Evolutionary conservation across 2,113 vertebrate species (phyloP), one percentile per base, ranked within the genome.

Genomic region (Pseudorhombus dupliciocellatus): DNA sequence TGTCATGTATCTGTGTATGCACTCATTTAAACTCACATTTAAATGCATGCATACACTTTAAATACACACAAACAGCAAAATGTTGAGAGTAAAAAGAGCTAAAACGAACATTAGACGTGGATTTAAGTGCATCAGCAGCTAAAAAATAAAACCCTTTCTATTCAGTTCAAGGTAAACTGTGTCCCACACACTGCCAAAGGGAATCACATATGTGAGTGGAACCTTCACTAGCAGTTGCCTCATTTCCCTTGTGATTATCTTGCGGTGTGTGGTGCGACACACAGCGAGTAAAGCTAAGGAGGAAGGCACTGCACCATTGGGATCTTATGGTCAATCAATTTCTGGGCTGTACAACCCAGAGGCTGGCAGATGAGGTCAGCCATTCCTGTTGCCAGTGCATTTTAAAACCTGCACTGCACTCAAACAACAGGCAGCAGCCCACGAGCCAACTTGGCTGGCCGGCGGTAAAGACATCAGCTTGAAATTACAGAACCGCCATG

Each of bases 401-500:
- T 73, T 76, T 22, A 66, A 79, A 83, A 59, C 74, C 77, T 61
- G 56, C 77, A 71, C 50, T 61, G 50, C 70, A 34, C 64, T 26
- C 54, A 63, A 55, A 53, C 60, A 66, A 58, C 75, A 57, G 40
- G 44, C 40, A 20, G 46, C 42, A 14, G 73, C 22, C 4, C 25
- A 48, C 21, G 53, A 66, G 70, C 44, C 50, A 58, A 67, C 63
- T 72, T 60, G 65, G 57, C 71, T 4, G 2, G 56, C 44, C 53
- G 1, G 30, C 4, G 8, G 68, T 66, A 59, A 70, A 80, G 70
- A 66, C 75, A 63, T 66, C 68, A 66, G 88, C 70, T 73, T 93
- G 88, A 83, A 91, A 93, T 93, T 91, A 89, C 90, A 93, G 90
- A 90, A 56, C 69, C 25, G 22, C 62, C 67, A 83, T 92, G 84